phyloP scores from a whole-genome alignment of 2,797 vertebrate genomes.

The Tapera naevia region DNA sequence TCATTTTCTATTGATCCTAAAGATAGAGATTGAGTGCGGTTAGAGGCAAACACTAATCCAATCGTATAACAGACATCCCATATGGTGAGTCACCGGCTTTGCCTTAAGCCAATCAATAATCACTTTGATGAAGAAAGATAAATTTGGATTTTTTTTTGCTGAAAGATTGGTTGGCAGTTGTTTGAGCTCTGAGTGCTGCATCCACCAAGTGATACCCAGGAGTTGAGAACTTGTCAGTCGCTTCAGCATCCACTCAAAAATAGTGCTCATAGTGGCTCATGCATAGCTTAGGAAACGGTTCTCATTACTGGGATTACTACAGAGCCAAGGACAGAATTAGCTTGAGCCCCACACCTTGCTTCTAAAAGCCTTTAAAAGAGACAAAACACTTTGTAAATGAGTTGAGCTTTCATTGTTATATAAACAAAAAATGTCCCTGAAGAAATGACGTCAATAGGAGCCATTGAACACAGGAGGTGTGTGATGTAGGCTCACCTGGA shows the following conservation, averaged over 20 bases:
- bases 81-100: slow-evolving; percentile 71
- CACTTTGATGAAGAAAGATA: slow-evolving; percentile 66
- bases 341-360: not conserved
- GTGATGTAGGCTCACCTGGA: not conserved
- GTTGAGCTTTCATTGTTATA: not conserved
- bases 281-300: not conserved
- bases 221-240: not conserved
- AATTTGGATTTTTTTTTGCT: not conserved
- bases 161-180: not conserved
- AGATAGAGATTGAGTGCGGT: slow-evolving; percentile 53
- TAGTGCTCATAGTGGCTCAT: not conserved
- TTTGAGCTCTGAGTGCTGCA: not conserved
- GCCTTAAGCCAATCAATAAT: slow-evolving; percentile 79
- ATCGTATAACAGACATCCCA: slow-evolving; percentile 75
- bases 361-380: not conserved
- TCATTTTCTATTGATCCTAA: slow-evolving; percentile 70
- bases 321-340: not conserved
- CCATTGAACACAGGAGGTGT: not conserved
- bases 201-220: not conserved
- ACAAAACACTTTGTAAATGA: not conserved
- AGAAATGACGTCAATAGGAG: not conserved
- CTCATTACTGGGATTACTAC: not conserved
- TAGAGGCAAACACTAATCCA: slow-evolving; percentile 72
- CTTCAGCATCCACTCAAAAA: not conserved
- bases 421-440: not conserved